Conservation (phyloP, 2,113 vertebrate genomes). For the Actenoides hombroni region DNA sequence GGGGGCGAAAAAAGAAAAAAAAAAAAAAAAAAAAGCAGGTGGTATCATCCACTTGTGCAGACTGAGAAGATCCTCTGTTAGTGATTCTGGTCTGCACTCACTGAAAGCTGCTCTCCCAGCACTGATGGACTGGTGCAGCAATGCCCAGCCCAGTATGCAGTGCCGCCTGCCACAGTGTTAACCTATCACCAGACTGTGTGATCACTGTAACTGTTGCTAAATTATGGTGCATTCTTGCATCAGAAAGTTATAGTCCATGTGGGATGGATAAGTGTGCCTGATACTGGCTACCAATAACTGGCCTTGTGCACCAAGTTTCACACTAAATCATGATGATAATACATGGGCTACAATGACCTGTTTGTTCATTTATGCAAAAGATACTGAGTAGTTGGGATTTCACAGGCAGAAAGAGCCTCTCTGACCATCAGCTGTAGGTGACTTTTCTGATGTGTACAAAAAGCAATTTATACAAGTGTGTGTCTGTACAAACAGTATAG, state of each 20-base stretch:
- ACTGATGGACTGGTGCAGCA: neutral
- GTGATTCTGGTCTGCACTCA: neutral
- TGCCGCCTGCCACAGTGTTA: accelerated
- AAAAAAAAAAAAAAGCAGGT: neutral
- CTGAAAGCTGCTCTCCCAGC: neutral
- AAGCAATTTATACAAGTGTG: neutral
- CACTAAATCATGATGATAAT: neutral
- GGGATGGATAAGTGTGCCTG: neutral
- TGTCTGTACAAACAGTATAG: neutral
- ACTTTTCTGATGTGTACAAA: neutral
- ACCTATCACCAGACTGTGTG: neutral
- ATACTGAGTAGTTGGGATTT: neutral
- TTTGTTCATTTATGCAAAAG: neutral
- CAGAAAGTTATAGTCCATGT: neutral
- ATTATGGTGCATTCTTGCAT: neutral
- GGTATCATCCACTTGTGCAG: neutral
- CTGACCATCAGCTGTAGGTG: neutral
- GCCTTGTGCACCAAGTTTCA: neutral
- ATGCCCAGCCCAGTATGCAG: too few relatives aligned
- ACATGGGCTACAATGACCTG: neutral
- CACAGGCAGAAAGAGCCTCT: neutral
- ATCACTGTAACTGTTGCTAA: neutral
- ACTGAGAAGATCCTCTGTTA: neutral
- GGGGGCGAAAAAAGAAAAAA: too few relatives aligned
- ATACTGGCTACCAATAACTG: neutral